phyloP scores from a whole-genome alignment of 2,113 vertebrate genomes.

The Triplophysa dalaica region DNA sequence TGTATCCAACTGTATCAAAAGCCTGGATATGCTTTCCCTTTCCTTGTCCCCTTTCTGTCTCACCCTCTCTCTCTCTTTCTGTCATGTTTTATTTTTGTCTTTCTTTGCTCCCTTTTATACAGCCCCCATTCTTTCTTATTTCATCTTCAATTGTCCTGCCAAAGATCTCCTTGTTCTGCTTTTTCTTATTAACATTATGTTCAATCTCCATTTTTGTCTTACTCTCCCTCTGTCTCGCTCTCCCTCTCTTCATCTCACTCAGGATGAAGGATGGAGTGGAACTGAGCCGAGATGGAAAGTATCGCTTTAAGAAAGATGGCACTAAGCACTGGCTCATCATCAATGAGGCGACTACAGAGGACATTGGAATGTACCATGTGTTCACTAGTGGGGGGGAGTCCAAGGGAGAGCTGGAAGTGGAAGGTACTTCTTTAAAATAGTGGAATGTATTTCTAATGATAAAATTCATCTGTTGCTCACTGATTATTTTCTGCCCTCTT shows the following conservation, averaged over 20 bases:
- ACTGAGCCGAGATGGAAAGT: slow-evolving; percentile 85
- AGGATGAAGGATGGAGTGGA: slow-evolving; percentile 92
- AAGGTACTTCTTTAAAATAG: slow-evolving; percentile 72
- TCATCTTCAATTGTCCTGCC: not conserved
- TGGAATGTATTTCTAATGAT: not conserved
- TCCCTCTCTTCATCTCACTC: slow-evolving; percentile 24
- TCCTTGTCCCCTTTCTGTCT: too few species aligned
- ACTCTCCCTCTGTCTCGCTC: slow-evolving; percentile 10
- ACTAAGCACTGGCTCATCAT: slow-evolving; percentile 84
- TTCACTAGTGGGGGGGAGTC: slow-evolving; percentile 86
- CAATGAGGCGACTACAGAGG: slow-evolving; percentile 80
- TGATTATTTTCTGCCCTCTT: not conserved
- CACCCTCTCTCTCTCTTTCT: not conserved
- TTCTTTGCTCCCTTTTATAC: not conserved
- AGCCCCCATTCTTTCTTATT: not conserved
- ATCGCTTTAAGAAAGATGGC: slow-evolving; percentile 90
- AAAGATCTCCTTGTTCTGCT: not conserved
- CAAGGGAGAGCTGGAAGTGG: slow-evolving; percentile 84
- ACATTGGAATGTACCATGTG: slow-evolving; percentile 78
- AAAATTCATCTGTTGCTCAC: not conserved
- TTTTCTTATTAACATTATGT: slow-evolving; percentile 12
- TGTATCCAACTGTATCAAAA: not conserved
- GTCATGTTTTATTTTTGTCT: not conserved
- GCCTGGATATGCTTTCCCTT: not conserved
- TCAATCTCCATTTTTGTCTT: slow-evolving; percentile 17